Conservation (phyloP, 2,888 invertebrate genomes). For the Ferrisia virgata region DNA sequence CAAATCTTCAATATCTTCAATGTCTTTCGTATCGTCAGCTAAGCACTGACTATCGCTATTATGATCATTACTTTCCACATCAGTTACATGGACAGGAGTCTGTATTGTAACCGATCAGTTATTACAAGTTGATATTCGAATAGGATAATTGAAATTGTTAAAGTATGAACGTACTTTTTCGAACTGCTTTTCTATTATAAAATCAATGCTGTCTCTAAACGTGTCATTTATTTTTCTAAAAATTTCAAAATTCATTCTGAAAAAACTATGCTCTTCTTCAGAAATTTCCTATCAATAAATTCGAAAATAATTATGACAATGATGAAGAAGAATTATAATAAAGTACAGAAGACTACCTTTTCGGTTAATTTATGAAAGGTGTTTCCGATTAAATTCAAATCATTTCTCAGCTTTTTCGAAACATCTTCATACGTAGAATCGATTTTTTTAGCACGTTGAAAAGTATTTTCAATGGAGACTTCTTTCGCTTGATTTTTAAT, state of each 20-base stretch:
- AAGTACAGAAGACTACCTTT: background rate
- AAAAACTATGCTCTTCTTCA: background rate
- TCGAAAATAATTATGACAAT: background rate
- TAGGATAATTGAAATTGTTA: too few relatives aligned
- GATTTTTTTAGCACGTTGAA: background rate
- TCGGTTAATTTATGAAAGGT: background rate
- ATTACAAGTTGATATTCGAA: background rate
- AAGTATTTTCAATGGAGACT: background rate
- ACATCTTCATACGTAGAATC: background rate
- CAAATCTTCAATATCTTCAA: background rate
- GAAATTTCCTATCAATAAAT: background rate
- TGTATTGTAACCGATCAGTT: background rate
- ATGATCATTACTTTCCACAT: background rate
- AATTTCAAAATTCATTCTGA: background rate
- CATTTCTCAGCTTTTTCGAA: background rate
- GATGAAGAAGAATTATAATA: background rate
- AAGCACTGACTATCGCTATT: background rate
- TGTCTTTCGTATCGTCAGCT: background rate
- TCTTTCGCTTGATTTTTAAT: background rate
- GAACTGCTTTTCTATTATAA: background rate
- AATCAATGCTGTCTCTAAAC: background rate
- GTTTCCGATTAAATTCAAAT: background rate
- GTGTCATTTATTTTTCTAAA: background rate
- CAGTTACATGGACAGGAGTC: background rate
- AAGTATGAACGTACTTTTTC: background rate